Evolutionary conservation across 2,113 vertebrate genomes (phyloP), one percentile per base, ranked within the genome.

Genomic region (Otis tarda): DNA sequence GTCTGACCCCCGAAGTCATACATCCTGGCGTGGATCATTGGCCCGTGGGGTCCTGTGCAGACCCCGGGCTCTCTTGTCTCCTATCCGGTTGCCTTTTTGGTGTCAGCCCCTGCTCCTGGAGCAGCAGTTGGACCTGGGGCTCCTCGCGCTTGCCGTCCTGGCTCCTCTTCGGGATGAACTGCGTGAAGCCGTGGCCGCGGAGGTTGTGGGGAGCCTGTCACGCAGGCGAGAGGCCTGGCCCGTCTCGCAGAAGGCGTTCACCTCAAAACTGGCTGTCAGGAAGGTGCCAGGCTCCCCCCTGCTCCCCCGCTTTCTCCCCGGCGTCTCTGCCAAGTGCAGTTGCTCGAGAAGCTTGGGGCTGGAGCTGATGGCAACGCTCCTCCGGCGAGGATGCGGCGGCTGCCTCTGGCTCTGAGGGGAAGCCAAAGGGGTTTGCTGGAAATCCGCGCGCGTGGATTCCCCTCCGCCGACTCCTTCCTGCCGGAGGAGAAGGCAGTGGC

Each of bases 391-490:
- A 4, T 11, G 76, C 3, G 45, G 1, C 45, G 75, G 52, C 56
- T 47, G 43, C 83, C 79, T 3, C 25, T 19, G 55, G 20, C 64
- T 61, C 28, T 1, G 1, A 24, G 11, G 70, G 28, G 39, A 12
- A 50, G 35, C 4, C 57, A 18, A 2, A 2, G 0, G 4, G 13
- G 18, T 12, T 55, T 64, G n/a, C 68, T 70, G 20, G 28, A 12
- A 9, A 19, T 35, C 74, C 39, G 6, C 9, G 0, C 0, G 17
- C 7, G 0, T 9, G 68, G 56, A 5, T 30, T 49, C 23, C 16
- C 14, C 23, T 78, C 9, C 65, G 22, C 60, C 1, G 25, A 3
- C 50, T n/a, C 77, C 31, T 5, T 21, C 35, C n/a, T 70, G 31
- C 69, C 8, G 7, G 4, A 14, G 64, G 70, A 33, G 8, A 7